Conservation (phyloP, 1,140 invertebrate species). For the Drosophila serrata region DNA sequence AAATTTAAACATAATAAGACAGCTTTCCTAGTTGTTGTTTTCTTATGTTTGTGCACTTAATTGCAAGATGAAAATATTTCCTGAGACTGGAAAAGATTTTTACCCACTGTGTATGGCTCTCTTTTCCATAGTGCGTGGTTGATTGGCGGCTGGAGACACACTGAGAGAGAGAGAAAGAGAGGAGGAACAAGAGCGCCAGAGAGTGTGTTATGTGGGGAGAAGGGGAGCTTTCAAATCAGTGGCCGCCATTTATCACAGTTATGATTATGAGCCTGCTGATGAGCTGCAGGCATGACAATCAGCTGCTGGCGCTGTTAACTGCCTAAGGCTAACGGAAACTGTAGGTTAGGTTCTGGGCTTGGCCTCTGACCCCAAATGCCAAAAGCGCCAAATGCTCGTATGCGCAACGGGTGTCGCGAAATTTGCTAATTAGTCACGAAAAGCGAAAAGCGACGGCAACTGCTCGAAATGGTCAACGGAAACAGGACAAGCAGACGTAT, state of each 20-base stretch:
- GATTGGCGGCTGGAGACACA: constrained; percentile 4
- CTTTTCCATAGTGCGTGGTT: constrained; percentile 23
- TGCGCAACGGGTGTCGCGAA: constrained; percentile 56
- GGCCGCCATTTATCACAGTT: constrained; percentile 41
- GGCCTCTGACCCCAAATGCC: constrained; percentile 33
- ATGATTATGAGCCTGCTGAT: constrained; percentile 54
- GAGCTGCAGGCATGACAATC: constrained; percentile 66
- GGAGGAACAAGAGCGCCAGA: neutral
- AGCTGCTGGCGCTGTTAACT: constrained; percentile 30
- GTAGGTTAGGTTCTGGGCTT: constrained; percentile 25
- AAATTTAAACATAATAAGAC: neutral
- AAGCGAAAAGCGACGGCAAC: constrained; percentile 29
- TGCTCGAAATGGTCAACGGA: constrained; percentile 61
- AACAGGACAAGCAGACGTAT: constrained; percentile 55
- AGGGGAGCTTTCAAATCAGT: constrained; percentile 74
- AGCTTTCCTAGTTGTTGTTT: no score
- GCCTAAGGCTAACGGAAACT: constrained; percentile 1
- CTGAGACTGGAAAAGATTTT: no score
- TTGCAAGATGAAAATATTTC: no score
- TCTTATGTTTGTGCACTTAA: no score
- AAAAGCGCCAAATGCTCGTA: constrained; percentile 19
- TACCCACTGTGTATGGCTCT: constrained; percentile 23
- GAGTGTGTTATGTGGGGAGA: constrained; percentile 32
- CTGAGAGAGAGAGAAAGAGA: neutral
- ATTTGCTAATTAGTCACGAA: constrained; percentile 79